Conservation (phyloP, 2,888 invertebrate species). For the Cosmorhoe ocellata region DNA sequence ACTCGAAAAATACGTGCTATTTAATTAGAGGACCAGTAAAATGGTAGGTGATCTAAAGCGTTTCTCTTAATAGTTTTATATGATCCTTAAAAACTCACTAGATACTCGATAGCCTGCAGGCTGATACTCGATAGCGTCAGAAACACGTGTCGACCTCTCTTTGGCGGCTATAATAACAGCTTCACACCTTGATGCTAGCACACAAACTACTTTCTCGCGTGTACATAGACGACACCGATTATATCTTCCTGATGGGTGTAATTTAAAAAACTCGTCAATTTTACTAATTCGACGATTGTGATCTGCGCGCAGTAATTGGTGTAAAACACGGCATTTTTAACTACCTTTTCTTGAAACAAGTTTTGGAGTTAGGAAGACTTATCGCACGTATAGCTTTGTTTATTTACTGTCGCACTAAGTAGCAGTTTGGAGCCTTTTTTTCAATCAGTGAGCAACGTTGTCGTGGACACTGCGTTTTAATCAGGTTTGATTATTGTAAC, state of each 20-base stretch:
- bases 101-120: no score
- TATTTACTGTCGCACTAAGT: not conserved
- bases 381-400: no score
- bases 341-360: slow-evolving; percentile 33
- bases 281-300: slow-evolving; percentile 58
- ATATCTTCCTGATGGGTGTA: slow-evolving; percentile 39
- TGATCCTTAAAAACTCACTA: no score
- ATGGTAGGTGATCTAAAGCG: no score
- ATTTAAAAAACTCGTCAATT: slow-evolving; percentile 62
- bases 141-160: not conserved
- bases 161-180: not conserved
- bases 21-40: no score
- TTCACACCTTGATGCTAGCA: slow-evolving; percentile 15
- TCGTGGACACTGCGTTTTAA: no score
- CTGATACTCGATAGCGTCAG: no score
- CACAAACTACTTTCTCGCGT: slow-evolving; percentile 43
- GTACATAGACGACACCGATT: slow-evolving; percentile 52
- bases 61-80: no score
- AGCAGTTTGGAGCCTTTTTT: no score
- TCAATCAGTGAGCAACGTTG: no score
- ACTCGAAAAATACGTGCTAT: no score
- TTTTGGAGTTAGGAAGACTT: not conserved
- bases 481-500: no score
- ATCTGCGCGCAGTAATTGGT: slow-evolving; percentile 57
- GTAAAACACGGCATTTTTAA: slow-evolving; percentile 48